Conservation (phyloP, 2,888 invertebrate genomes). For the Eilema depressum region DNA sequence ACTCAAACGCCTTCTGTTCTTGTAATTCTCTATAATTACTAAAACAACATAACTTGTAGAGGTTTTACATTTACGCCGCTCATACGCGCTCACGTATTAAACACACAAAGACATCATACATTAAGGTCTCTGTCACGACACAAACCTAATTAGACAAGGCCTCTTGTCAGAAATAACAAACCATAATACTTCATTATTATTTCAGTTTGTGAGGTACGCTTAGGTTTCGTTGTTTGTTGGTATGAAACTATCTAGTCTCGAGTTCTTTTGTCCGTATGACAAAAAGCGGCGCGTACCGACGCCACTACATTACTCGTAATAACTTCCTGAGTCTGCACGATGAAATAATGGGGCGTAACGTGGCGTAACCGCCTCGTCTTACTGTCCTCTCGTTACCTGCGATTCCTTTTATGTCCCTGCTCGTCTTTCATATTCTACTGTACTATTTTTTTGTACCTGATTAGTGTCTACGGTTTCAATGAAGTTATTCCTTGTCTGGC, state of each 20-base stretch:
- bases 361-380: constrained; percentile 57
- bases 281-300: constrained; percentile 67
- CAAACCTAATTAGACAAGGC: constrained; percentile 46
- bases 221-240: constrained; percentile 58
- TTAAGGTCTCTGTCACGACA: constrained; percentile 40
- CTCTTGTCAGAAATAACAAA: constrained; percentile 45
- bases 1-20: background rate
- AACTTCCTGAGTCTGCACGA: constrained; percentile 70
- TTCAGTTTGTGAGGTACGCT: constrained; percentile 48
- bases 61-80: background rate
- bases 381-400: constrained; percentile 61
- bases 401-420: constrained; percentile 50
- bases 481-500: background rate
- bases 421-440: constrained; percentile 32
- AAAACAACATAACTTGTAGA: background rate
- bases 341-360: constrained; percentile 70
- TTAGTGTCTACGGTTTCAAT: constrained; percentile 9
- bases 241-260: constrained; percentile 65
- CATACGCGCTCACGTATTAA: background rate
- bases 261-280: constrained; percentile 69
- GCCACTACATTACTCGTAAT: constrained; percentile 77
- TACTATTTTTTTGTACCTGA: constrained; percentile 22
- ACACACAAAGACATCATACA: constrained; percentile 41
- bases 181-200: constrained; percentile 50
- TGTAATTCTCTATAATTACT: background rate